Conservation (phyloP, 1,140 invertebrate genomes). For the Drosophila guanche region DNA sequence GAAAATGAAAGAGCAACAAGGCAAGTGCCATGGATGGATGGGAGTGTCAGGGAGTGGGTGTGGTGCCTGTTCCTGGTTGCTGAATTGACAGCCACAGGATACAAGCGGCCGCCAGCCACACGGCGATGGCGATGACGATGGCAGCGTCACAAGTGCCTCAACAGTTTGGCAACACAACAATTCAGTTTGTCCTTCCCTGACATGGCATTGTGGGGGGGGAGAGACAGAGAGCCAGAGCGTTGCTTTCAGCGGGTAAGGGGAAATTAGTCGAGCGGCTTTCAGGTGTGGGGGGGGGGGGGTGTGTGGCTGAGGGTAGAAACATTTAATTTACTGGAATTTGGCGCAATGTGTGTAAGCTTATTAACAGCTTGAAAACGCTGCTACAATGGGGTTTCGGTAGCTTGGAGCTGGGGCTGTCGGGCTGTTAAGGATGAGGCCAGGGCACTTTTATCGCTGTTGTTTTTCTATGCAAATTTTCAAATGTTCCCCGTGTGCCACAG, state of each 20-base stretch:
- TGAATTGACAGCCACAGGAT: conserved; percentile 76
- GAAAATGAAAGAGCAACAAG: conserved; percentile 82
- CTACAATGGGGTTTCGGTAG: background rate
- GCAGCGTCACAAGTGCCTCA: conserved; percentile 71
- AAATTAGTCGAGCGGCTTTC: no score
- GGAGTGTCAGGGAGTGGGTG: background rate
- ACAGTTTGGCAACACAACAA: conserved; percentile 74
- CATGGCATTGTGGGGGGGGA: background rate
- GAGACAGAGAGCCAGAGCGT: no score
- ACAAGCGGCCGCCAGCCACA: conserved; percentile 35
- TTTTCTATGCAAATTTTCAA: conserved; percentile 73
- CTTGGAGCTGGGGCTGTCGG: background rate
- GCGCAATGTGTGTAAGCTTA: conserved; percentile 72
- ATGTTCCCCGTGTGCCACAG: conserved; percentile 5
- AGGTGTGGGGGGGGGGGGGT: no score
- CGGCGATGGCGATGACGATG: conserved; percentile 7
- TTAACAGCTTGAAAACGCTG: conserved; percentile 57
- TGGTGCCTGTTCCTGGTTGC: background rate
- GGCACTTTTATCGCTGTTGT: conserved; percentile 44
- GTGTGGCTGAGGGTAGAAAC: conserved; percentile 47
- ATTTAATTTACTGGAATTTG: conserved; percentile 80
- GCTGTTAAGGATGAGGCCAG: background rate
- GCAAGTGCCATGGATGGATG: conserved; percentile 17
- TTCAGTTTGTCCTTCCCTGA: conserved; percentile 57
- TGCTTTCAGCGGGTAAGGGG: no score